Evolutionary conservation across 2,113 vertebrate species (phyloP), one percentile per base, ranked within the genome.

Genomic region (Pagrus major): DNA sequence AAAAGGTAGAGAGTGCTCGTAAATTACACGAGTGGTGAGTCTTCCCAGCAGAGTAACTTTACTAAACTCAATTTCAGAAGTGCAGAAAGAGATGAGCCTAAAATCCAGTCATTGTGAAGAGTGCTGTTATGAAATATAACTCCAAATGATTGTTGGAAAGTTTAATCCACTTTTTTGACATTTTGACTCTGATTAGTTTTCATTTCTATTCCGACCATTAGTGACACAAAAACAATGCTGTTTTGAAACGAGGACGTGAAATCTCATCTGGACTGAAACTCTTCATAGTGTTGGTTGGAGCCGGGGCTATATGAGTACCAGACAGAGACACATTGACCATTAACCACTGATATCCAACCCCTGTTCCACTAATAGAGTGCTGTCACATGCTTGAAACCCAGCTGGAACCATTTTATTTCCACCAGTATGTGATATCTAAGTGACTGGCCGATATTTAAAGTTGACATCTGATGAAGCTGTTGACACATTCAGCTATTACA

Each of bases 371-470:
- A 80, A 88, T 75, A 88, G 81, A 78, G 37, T 1, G 29, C 55
- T 64, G 67, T 81, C 81, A 78, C 79, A 85, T 80, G 76, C 18
- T 56, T 70, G 63, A 86, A 82, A 80, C 59, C 46, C 72, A 71
- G 56, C 51, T 60, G 52, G 8, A 76, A 58, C 59, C 49, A 55
- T 79, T 77, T 83, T 82, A 83, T 83, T 15, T 80, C 67, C 55
- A 75, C 71, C 65, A 74, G 68, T 52, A 42, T 60, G 27, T 41
- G 76, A 58, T 59, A 42, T 84, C 64, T 65, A 20, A 25, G 64
- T 60, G 80, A 59, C 27, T 9, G 49, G 67, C 9, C 4, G 66
- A 78, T 88, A 83, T 84, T 71, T 86, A 61, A 74, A 84, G 80
- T 44, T 73, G 80, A 81, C 76, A 69, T 75, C 73, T 73, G 72